These are phyloP conservation scores for Panonychus citri DNA, from an alignment of 1,140 invertebrate species.

Conservation along the genomic window DNA sequence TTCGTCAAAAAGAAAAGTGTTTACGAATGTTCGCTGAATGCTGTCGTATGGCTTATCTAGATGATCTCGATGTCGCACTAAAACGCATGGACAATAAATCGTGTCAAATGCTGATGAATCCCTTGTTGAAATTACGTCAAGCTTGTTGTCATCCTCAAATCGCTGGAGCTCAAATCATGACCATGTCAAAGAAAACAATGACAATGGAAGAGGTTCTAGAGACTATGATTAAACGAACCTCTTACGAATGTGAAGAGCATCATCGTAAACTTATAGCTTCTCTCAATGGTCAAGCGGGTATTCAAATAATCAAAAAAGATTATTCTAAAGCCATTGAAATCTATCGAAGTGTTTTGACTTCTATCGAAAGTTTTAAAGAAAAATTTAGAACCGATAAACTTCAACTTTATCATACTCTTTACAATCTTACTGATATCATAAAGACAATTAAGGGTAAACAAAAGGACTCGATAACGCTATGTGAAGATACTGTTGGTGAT, in stretches of 20 bases:
- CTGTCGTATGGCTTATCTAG: not conserved
- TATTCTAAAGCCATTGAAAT: conserved; percentile 30
- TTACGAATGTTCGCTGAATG: not conserved
- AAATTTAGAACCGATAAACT: conserved; percentile 31
- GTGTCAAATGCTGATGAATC: conserved; percentile 11
- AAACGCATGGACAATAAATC: conserved; percentile 24
- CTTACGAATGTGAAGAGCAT: conserved; percentile 36
- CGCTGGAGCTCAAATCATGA: conserved; percentile 32
- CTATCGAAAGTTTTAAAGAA: conserved; percentile 30
- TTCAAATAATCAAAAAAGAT: conserved; percentile 33
- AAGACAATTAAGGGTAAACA: not conserved
- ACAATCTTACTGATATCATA: conserved; percentile 34
- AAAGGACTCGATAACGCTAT: not conserved
- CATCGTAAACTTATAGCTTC: conserved; percentile 36
- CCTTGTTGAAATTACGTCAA: not conserved
- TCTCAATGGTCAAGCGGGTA: conserved; percentile 39
- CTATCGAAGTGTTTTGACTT: conserved; percentile 35
- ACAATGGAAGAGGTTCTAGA: conserved; percentile 42
- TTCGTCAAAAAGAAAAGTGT: not conserved
- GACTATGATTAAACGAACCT: conserved; percentile 37
- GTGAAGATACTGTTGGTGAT: not conserved
- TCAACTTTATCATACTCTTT: conserved; percentile 39
- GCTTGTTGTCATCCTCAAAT: conserved; percentile 44
- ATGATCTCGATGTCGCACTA: conserved; percentile 12
- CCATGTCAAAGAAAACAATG: conserved; percentile 31